phyloP scores from a whole-genome alignment of 2,888 invertebrate species.

The Idaea straminata region DNA sequence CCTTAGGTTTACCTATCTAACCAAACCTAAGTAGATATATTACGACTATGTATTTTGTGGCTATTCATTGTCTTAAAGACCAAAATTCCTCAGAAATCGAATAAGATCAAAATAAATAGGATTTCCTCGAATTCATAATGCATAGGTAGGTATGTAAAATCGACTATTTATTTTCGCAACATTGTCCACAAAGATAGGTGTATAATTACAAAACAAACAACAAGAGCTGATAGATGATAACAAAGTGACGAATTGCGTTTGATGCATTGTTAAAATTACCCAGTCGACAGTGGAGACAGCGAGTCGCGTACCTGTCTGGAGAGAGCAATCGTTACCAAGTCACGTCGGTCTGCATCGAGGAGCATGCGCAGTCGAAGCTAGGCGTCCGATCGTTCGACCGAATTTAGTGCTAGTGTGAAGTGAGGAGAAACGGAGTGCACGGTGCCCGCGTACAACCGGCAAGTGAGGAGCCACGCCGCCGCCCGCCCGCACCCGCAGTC shows the following conservation, averaged over 20 bases:
- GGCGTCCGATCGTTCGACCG: constrained; percentile 49
- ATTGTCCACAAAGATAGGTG: background rate
- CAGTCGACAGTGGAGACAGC: constrained; percentile 68
- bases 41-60: too few relatives aligned
- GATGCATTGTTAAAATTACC: constrained; percentile 71
- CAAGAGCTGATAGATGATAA: constrained; percentile 26
- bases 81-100: background rate
- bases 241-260: constrained; percentile 51
- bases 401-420: constrained; percentile 57
- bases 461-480: constrained; percentile 55
- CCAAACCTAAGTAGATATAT: background rate
- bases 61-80: too few relatives aligned
- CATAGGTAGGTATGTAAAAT: background rate
- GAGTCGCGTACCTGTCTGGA: constrained; percentile 71
- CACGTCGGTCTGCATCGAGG: constrained; percentile 70
- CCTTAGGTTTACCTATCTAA: background rate
- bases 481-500: constrained; percentile 72
- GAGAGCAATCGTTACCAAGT: constrained; percentile 73
- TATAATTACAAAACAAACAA: constrained; percentile 35
- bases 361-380: constrained; percentile 64
- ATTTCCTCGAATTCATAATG: background rate
- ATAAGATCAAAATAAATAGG: background rate
- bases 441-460: constrained; percentile 53
- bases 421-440: constrained; percentile 42
- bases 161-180: background rate